Evolutionary conservation across 1,140 invertebrate species (phyloP).

Genomic region (Lepeophtheirus salmonis): DNA sequence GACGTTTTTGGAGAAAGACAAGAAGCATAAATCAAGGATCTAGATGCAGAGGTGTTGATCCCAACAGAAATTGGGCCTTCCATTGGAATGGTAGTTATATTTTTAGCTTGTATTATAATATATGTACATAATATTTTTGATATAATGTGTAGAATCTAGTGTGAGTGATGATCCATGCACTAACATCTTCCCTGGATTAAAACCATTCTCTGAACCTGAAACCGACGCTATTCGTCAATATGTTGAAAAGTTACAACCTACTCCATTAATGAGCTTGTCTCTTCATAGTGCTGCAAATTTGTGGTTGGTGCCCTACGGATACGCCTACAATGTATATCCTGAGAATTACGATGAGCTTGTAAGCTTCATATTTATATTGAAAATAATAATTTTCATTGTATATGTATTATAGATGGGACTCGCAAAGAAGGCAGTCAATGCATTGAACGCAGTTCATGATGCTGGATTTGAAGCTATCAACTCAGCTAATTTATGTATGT

Average conservation of each 20-base stretch:
- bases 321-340: constrained; percentile 11
- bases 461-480: constrained; percentile 12
- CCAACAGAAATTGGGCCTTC: constrained; percentile 25
- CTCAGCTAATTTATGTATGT: constrained; percentile 20
- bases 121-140: background rate
- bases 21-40: constrained; percentile 12
- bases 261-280: constrained; percentile 7
- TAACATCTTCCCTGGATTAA: constrained; percentile 31
- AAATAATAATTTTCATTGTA: constrained; percentile 22
- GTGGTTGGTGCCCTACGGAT: constrained; percentile 17
- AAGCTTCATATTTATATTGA: background rate
- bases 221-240: constrained; percentile 11
- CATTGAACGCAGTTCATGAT: constrained; percentile 16
- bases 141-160: constrained; percentile 6
- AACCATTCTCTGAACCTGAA: constrained; percentile 24
- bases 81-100: constrained; percentile 18
- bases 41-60: constrained; percentile 24
- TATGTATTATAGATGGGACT: background rate
- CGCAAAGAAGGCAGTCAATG: constrained; percentile 9
- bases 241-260: constrained; percentile 1
- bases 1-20: constrained; percentile 26
- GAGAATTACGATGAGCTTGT: constrained; percentile 14
- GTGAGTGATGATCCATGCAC: constrained; percentile 27
- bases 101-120: background rate
- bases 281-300: constrained; percentile 12